A percentile compares a stretch with the other conserved stretches of the same genome.
These are phyloP conservation scores for Euwallacea similis DNA, from an alignment of 1,140 invertebrate species.

Conservation along the genomic window DNA sequence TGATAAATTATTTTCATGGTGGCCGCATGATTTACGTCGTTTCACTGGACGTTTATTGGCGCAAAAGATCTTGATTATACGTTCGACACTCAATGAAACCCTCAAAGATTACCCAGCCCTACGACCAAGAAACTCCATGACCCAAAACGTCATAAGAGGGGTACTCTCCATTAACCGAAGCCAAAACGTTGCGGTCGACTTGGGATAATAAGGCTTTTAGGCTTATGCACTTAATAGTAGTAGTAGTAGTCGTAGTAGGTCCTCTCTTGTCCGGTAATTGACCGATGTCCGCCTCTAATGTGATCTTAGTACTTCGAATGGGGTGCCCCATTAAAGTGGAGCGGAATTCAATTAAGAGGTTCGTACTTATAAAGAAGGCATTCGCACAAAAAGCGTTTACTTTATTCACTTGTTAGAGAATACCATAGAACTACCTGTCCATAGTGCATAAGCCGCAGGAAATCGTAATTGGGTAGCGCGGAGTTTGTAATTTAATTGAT, in stretches of 20 bases:
- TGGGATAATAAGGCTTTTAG: constrained; percentile 31
- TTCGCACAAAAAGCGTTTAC: neutral
- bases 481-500: constrained; percentile 47
- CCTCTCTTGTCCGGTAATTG: too few species aligned
- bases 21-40: neutral
- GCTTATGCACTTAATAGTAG: constrained; percentile 2
- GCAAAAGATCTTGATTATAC: too few species aligned
- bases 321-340: too few species aligned
- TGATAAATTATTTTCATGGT: constrained; percentile 7
- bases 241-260: too few species aligned
- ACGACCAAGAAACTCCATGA: too few species aligned
- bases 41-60: neutral
- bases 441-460: constrained; percentile 35
- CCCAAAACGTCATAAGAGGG: neutral
- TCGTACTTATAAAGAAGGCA: too few species aligned
- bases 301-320: too few species aligned
- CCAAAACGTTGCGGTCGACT: constrained; percentile 5
- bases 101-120: too few species aligned
- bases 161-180: neutral
- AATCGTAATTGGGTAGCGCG: constrained; percentile 45
- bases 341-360: too few species aligned
- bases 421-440: neutral
- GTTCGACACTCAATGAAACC: too few species aligned
- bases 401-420: constrained; percentile 3
- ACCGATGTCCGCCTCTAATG: too few species aligned